Evolutionary conservation across 2,797 vertebrate genomes (phyloP).

Genomic region (Myiotriccus ornatus): DNA sequence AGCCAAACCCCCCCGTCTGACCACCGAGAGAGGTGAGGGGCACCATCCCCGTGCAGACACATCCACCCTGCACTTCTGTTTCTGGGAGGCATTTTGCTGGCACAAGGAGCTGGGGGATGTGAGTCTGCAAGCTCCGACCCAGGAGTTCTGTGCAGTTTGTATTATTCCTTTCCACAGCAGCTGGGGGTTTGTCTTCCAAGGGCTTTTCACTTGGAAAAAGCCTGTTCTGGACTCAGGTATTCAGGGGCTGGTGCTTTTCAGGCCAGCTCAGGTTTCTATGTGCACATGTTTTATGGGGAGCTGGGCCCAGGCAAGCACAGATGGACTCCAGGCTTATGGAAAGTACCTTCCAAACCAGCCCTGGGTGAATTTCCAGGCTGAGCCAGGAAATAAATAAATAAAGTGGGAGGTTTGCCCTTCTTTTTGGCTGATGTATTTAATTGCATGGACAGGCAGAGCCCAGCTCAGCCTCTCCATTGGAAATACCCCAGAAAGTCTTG

Average conservation of each 20-base stretch:
- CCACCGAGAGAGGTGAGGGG: background rate
- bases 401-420: background rate
- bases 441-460: background rate
- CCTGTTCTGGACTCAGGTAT: background rate
- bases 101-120: background rate
- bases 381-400: background rate
- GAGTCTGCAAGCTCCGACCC: background rate
- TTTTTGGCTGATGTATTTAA: background rate
- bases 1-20: background rate
- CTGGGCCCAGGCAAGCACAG: conserved; percentile 1
- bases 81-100: background rate
- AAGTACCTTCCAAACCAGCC: conserved; percentile 49
- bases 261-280: background rate
- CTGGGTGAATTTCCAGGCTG: background rate
- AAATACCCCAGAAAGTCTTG: conserved; percentile 36
- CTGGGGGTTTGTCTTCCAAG: background rate
- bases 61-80: background rate
- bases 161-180: background rate
- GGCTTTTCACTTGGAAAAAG: background rate
- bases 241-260: background rate
- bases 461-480: background rate
- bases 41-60: rapidly evolving
- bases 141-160: background rate
- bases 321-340: conserved; percentile 1
- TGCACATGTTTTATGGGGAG: background rate